Evolutionary conservation across 2,797 vertebrate genomes (phyloP), one percentile per base, ranked within the genome.

Genomic region (Menidia menidia): DNA sequence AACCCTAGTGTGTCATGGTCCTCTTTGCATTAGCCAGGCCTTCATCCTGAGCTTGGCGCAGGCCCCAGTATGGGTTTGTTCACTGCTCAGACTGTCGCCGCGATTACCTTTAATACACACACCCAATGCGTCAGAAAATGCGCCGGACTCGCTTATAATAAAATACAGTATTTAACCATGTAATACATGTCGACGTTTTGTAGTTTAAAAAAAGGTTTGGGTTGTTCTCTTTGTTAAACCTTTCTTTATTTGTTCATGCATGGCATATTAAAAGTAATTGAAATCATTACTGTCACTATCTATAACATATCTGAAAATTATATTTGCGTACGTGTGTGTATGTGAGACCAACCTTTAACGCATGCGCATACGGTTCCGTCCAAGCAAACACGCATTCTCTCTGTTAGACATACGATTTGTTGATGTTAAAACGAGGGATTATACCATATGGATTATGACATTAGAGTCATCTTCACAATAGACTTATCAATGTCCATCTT

Each of bases 1-100:
- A 88, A 91, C 90, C 91, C 91, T 78, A 41, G 64, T 68, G 78
- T 82, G 81, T 75, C 87, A 77, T 64, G 85, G 81, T 88, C 80
- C 74, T 69, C 60, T 75, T 33, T 72, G 71, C 82, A 77, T 14
- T 15, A 78, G 80, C 51, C 79, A 87, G 91, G 91, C 92, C 92
- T 89, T 77, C 89, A 80, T 88, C 86, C 83, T 69, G 83, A 62
- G 80, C 55, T 66, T 66, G 75, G 80, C 79, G 82, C 84, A 90
- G 91, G 90, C 90, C 90, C 64, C 74, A 67, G 50, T 75, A 52
- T 61, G 71, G 81, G 68, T 69, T 60, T 39, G 35, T 64, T 68
- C 39, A 4, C 50, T 45, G 67, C 59, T 14, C 50, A 51, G 13
- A 0, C 60, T 16, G 10, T 56, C 52, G 19, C 61, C 72, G 76